Evolutionary conservation across 2,113 vertebrate genomes (phyloP), one percentile per base, ranked within the genome.

Genomic region (Marmota flaviventris): DNA sequence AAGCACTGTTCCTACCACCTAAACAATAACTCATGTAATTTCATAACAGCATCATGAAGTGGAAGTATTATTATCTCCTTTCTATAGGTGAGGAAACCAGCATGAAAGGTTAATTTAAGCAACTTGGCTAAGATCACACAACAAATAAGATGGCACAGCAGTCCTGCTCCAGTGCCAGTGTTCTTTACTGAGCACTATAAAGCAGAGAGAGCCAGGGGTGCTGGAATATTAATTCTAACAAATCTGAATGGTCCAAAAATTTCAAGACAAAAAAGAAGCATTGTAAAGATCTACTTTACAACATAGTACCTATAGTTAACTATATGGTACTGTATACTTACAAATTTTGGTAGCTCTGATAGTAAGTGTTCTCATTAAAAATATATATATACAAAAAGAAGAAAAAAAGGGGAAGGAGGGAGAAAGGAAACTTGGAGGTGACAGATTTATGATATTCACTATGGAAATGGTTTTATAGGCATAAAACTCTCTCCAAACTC

Each of bases 181-280:
- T 90, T 92, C 78, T 89, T 63, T 12, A 48, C 27, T 67, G 81
- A 48, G 13, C 51, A 72, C 2, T 45, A 4, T 34, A 72, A 84
- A 39, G 76, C n/a, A 56, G 18, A 51, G 6, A 51, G 16, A 37
- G 76, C 56, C 69, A 79, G 76, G 12, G 37, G 10, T 67, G 6
- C 70, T 56, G 24, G 34, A 77, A 37, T 61, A 78, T 65, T 89
- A 48, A 85, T 37, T 77, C 53, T 73, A 89, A 67, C 51, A 45
- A 96, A 34, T 95, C 34, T 89, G 53, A 18, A 32, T 82, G 24
- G 42, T 29, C 75, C 65, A 34, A 83, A 75, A 86, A n/a, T 94
- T 92, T 94, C 53, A 83, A 82, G 76, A 69, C 82, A 87, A 65
- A 42, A 53, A 73, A 95, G n/a, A 67, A 48, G 29, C 53, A 83